Base-by-base conservation (phyloP, 2,797 vertebrate genomes). In the Sebastes cheni region DNA sequence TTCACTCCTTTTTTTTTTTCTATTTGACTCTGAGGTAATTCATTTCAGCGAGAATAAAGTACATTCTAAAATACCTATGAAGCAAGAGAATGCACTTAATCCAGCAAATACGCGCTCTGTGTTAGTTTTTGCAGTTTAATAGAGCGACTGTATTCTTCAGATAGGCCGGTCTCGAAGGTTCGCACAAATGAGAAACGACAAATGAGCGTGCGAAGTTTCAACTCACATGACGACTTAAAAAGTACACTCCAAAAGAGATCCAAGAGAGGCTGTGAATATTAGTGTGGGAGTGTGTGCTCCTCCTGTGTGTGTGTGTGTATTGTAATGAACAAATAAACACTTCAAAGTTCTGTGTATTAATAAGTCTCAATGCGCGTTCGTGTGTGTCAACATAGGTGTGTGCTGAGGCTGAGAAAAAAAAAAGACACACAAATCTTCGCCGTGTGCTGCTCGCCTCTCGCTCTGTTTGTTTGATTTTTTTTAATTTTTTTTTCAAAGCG, bases 51-150 rank as follows among this genome's bases (percentile, higher is more conserved):
- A 75, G 79, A 79, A 80, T 70, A 81, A 86, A 83, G 75, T 80
- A 80, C 67, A 65, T 79, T 77, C 82, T 83, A 60, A 85, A 85
- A 89, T 39, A 89, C 81, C 83, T 87, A 59, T 27, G 66, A 89
- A 93, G 86, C 83, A 81, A 77, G 76, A 86, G 86, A 88, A 92
- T 84, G 84, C 76, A 72, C 81, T 86, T 92, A 90, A 93, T 92
- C 89, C 89, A 58, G 84, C 73, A 82, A 83, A 88, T 81, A 66
- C 25, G 67, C 23, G 27, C 73, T 8, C 67, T 11, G 79, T 69
- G 81, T 85, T 88, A 22, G 73, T 79, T 82, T 73, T 73, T 75
- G 64, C 59, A 59, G 67, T 84, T 88, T 89, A 93, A 91, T 84
- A 50, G 79, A 80, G 87, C 46, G 29, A 77, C 88, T 85, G 86